Conservation (phyloP, 1,140 invertebrate species). For the Panagrolaimus sp. region DNA sequence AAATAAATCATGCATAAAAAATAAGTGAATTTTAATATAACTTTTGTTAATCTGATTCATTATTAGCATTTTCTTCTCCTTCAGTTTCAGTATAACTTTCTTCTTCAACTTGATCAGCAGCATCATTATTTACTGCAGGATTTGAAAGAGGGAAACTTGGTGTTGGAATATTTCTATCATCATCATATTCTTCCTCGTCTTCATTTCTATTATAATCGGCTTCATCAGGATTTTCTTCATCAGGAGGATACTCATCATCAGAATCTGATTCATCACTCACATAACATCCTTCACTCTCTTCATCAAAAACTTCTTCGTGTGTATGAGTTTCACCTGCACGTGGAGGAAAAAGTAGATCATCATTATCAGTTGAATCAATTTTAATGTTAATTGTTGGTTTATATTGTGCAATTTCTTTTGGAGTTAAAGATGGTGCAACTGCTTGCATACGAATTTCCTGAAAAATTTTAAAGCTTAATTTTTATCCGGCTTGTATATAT, state of each 20-base stretch:
- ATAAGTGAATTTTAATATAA: too few species aligned
- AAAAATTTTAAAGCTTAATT: too few species aligned
- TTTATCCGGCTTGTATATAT: too few species aligned
- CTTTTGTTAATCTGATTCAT: too few species aligned
- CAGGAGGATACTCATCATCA: too few species aligned
- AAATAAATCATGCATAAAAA: too few species aligned
- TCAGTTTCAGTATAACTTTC: too few species aligned
- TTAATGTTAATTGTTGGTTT: not conserved
- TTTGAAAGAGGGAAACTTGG: too few species aligned
- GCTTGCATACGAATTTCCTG: not conserved
- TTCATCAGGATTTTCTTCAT: not conserved
- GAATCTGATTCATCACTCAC: not conserved
- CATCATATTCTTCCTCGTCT: not conserved
- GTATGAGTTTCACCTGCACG: not conserved
- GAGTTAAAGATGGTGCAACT: not conserved
- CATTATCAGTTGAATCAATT: not conserved
- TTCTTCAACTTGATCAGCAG: too few species aligned
- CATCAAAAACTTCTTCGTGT: not conserved
- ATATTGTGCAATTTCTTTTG: not conserved
- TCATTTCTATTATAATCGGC: not conserved
- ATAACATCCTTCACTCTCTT: not conserved
- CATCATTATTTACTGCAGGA: too few species aligned
- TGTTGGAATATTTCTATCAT: too few species aligned
- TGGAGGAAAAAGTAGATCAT: not conserved
- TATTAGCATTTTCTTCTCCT: too few species aligned